These are phyloP conservation scores for Epizoanthus rinbou DNA, from an alignment of 92 coral and sea anemone genomes.

Conservation along the genomic window DNA sequence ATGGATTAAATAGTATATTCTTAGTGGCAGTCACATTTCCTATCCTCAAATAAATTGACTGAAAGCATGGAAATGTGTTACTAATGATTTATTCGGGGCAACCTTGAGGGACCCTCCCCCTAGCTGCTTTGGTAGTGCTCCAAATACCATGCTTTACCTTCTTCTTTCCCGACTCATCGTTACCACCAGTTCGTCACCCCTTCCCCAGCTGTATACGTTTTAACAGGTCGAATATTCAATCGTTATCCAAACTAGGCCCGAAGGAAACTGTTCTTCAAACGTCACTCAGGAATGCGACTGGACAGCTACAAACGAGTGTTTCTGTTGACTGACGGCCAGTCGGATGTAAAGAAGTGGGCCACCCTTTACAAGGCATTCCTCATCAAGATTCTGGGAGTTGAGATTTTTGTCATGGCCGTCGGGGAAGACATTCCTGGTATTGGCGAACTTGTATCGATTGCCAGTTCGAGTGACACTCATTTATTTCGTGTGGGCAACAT, in stretches of 20 bases:
- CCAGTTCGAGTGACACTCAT: constrained; percentile 35
- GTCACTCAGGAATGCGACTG: constrained; percentile 30
- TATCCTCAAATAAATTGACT: no score
- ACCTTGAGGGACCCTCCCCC: no score
- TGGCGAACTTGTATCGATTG: constrained; percentile 33
- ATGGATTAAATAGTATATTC: no score
- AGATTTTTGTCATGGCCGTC: constrained; percentile 41
- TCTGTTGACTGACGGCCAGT: constrained; percentile 38
- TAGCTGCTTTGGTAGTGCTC: no score
- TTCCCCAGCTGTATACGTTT: no score
- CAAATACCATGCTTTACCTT: no score
- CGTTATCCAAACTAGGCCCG: constrained; percentile 14
- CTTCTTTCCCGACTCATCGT: no score
- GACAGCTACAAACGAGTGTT: constrained; percentile 31
- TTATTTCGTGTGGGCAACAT: constrained; percentile 32
- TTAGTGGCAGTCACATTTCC: no score
- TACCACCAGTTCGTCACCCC: no score
- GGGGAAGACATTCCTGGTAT: constrained; percentile 13
- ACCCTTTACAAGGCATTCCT: constrained; percentile 38
- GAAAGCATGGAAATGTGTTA: no score
- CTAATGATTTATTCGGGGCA: no score
- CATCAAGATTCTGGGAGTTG: constrained; percentile 26
- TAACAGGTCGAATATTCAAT: not conserved
- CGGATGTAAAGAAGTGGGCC: constrained; percentile 33
- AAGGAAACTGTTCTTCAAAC: constrained; percentile 24